A percentile compares a stretch with the other conserved stretches of the same genome.
These are phyloP conservation scores for Nymphalis io DNA, from an alignment of 1,140 invertebrate genomes.

Conservation along the genomic window DNA sequence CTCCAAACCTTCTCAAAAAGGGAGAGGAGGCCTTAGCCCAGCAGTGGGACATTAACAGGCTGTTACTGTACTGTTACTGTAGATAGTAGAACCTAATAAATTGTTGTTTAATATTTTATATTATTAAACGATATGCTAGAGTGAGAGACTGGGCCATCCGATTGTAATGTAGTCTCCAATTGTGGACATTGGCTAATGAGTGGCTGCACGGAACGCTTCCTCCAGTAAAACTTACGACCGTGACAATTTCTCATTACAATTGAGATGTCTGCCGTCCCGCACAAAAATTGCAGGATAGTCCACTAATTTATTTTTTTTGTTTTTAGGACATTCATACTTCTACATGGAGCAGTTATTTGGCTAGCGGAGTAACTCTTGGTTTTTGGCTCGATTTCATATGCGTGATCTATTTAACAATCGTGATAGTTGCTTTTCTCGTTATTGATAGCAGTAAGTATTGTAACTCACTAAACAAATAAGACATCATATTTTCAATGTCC, in stretches of 20 bases:
- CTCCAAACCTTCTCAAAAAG: no score
- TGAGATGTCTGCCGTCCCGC: not conserved
- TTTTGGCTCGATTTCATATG: conserved; percentile 84
- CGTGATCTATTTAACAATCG: conserved; percentile 82
- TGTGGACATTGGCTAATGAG: no score
- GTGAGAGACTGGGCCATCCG: not conserved
- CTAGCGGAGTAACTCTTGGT: conserved; percentile 77
- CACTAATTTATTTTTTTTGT: not conserved
- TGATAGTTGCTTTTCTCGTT: conserved; percentile 79
- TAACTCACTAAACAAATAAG: not conserved
- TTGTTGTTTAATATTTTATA: no score
- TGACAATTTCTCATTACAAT: not conserved
- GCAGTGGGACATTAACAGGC: no score
- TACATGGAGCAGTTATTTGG: conserved; percentile 75
- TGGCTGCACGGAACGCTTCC: no score
- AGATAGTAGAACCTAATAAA: not conserved
- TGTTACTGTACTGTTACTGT: no score
- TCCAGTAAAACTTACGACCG: no score
- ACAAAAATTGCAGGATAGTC: no score
- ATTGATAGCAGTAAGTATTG: conserved; percentile 73
- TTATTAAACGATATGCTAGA: no score
- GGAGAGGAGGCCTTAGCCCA: no score
- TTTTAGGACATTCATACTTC: conserved; percentile 74
- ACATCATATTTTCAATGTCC: no score
- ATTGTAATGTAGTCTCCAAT: no score